Evolutionary conservation across 2,797 vertebrate species (phyloP), one percentile per base, ranked within the genome.

Genomic region (Myripristis murdjan): DNA sequence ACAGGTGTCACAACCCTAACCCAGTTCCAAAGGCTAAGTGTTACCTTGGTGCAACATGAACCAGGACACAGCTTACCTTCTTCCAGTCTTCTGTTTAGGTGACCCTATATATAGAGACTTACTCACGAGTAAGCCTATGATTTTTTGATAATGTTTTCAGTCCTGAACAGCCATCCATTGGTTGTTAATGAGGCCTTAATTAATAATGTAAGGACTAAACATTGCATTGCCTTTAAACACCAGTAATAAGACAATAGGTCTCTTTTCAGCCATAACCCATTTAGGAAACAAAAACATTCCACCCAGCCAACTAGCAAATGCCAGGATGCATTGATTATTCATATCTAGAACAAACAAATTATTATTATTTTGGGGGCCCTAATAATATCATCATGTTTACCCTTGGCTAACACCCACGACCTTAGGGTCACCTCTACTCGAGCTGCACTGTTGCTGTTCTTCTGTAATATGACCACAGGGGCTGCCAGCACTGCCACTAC

Each of bases 381-480:
- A 37, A 26, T 46, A 43, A 72, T 24, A 20, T 8, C 35, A 35
- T 55, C 49, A 64, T 18, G 35, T 52, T 79, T 56, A 73, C 53
- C 53, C 28, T 67, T 60, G 60, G 35, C 37, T 61, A 64, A 55
- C 75, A 52, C 54, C 58, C 60, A 28, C 51, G 83, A 91, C 92
- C 93, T 73, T 16, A 79, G 79, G 81, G 78, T 90, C 87, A 91
- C 89, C 91, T 87, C 79, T 66, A 4, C 48, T 54, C 15, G 79
- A 26, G 80, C 77, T 75, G 54, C 57, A 54, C 65, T 73, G 76
- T 81, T 77, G 79, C 81, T 79, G 83, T 64, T 58, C 39, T 63
- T 75, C 76, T 89, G 93, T 92, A 93, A 95, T 73, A 87, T 75
- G 93, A 95, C 72, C 86, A 74, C 82, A 55, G 64, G n/a, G 58